phyloP scores from a whole-genome alignment of 2,888 invertebrate genomes.

The Trachelus tabidus region DNA sequence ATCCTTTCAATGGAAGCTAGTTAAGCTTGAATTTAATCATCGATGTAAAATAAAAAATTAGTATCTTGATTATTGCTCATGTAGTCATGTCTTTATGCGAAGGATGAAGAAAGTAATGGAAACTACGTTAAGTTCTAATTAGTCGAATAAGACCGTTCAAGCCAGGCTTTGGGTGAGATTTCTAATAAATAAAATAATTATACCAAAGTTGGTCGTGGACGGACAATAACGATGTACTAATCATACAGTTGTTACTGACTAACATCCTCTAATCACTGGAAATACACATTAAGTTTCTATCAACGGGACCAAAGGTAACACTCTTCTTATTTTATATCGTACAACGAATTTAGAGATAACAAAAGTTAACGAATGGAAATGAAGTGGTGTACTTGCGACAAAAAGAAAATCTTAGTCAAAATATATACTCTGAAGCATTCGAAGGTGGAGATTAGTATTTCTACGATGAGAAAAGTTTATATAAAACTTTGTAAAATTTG shows the following conservation, averaged over 20 bases:
- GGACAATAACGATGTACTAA: conserved; percentile 29
- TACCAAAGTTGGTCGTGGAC: conserved; percentile 36
- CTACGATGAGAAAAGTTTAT: background rate
- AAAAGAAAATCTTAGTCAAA: background rate
- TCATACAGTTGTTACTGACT: conserved; percentile 30
- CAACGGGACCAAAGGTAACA: conserved; percentile 62
- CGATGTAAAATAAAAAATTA: conserved; percentile 23
- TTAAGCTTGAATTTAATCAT: conserved; percentile 14
- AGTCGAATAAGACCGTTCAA: conserved; percentile 20
- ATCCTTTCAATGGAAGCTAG: background rate
- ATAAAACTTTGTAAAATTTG: background rate
- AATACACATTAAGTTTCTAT: conserved; percentile 56
- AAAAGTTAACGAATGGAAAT: conserved; percentile 13
- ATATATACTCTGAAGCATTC: background rate
- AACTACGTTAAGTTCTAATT: conserved; percentile 14
- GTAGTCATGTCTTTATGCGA: background rate
- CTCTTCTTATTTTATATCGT: conserved; percentile 49
- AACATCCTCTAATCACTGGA: conserved; percentile 48
- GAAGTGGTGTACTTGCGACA: background rate
- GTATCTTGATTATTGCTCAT: conserved; percentile 20
- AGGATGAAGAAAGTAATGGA: background rate
- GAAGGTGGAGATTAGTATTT: background rate
- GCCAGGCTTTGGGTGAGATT: conserved; percentile 23
- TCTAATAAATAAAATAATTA: conserved; percentile 16
- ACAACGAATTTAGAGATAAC: conserved; percentile 44